Evolutionary conservation across 2,797 vertebrate genomes (phyloP).

Genomic region (Protosalanx chinensis): DNA sequence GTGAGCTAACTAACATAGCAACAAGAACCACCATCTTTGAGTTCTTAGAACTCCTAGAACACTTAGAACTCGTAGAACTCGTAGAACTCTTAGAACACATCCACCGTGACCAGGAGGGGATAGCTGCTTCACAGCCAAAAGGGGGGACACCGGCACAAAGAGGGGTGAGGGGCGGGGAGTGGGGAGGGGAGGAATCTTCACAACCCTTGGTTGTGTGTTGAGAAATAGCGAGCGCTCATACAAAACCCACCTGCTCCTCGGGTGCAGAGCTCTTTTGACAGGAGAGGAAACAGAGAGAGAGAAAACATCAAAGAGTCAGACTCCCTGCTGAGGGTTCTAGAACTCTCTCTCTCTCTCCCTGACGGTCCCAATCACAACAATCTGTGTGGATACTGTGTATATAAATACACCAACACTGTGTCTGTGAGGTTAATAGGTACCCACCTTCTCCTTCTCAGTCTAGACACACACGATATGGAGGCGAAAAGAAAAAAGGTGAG

Average conservation of each 20-base stretch:
- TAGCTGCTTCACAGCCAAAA: background rate
- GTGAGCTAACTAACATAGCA: slow-evolving; percentile 15
- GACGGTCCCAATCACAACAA: no score
- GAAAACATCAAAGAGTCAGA: slow-evolving; percentile 9
- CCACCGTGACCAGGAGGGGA: background rate
- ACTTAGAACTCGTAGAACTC: background rate
- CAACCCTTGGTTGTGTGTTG: no score
- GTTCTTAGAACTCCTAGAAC: background rate
- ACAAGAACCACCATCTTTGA: no score
- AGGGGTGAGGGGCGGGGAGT: no score
- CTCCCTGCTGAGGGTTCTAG: background rate
- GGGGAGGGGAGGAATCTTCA: no score
- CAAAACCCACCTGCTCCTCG: slow-evolving; percentile 61
- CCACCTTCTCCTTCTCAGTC: slow-evolving; percentile 54
- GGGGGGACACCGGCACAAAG: background rate
- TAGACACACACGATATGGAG: slow-evolving; percentile 34
- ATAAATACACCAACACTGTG: background rate
- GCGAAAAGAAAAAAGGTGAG: slow-evolving; percentile 21
- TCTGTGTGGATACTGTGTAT: background rate
- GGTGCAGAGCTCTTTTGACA: slow-evolving; percentile 51
- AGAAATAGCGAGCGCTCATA: background rate
- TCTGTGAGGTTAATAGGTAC: background rate
- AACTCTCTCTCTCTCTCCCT: no score
- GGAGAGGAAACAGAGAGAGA: slow-evolving; percentile 11
- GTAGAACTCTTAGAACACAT: background rate